Percentiles rank a stretch among this genome's conserved stretches.
Conservation (phyloP, 2,113 vertebrate species). For the Pseudorectes ferrugineus region DNA sequence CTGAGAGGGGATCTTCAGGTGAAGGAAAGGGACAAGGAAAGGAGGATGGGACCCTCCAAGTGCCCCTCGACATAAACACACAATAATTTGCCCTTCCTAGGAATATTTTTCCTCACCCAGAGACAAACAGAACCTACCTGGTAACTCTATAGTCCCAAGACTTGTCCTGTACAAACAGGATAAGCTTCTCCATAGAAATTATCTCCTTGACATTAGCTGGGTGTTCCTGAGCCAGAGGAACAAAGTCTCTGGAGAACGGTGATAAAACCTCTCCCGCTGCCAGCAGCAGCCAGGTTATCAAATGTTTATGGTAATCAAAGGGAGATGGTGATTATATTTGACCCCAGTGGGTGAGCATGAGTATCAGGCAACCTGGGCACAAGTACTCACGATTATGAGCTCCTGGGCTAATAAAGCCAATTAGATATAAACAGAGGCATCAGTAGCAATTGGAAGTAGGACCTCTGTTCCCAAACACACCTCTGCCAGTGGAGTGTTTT, state of each 20-base stretch:
- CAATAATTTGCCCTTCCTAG: not conserved
- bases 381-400: not conserved
- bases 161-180: not conserved
- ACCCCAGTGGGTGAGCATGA: not conserved
- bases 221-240: not conserved
- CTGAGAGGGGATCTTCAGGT: not conserved
- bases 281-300: not conserved
- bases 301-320: constrained; percentile 16
- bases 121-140: not conserved
- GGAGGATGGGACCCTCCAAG: not conserved
- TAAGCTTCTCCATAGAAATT: constrained; percentile 38
- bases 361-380: not conserved
- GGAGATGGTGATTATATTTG: not conserved
- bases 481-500: not conserved
- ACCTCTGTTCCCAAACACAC: not conserved
- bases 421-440: not conserved
- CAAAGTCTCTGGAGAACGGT: not conserved
- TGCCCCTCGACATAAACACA: not conserved
- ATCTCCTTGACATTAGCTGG: not conserved
- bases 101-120: not conserved
- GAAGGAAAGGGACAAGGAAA: not conserved
- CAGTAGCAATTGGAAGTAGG: not conserved
- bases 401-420: not conserved
- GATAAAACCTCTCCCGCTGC: constrained; percentile 12
- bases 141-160: not conserved